A percentile compares a stretch with the other conserved stretches of the same genome.
Conservation (phyloP, 2,113 vertebrate species). For the Tinamus guttatus region DNA sequence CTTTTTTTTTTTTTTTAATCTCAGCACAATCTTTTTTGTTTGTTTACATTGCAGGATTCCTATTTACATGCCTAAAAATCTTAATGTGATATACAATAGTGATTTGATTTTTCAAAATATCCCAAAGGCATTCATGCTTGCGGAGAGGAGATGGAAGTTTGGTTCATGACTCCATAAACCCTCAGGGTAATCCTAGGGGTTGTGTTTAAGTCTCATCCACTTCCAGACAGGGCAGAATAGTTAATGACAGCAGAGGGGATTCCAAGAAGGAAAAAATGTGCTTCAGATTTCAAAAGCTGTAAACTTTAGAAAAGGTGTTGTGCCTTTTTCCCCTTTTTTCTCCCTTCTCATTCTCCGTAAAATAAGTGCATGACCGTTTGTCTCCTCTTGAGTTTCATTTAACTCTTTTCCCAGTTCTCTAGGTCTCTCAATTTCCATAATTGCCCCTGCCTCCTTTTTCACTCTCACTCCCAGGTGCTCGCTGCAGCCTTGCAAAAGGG, state of each 20-base stretch:
- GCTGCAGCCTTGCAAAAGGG: not conserved
- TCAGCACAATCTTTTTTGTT: not conserved
- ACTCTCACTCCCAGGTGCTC: not conserved
- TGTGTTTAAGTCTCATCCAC: not conserved
- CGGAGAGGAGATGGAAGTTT: not conserved
- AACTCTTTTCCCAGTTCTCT: not conserved
- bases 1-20: not conserved
- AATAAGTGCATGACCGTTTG: not conserved
- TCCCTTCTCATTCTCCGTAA: not conserved
- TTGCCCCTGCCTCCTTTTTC: not conserved
- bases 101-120: not conserved
- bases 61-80: not conserved
- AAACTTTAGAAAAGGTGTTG: fast-evolving
- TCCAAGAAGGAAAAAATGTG: not conserved
- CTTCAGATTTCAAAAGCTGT: not conserved
- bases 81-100: not conserved
- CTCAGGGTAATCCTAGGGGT: not conserved
- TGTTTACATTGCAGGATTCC: not conserved
- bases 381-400: fast-evolving
- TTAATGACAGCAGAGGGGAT: not conserved
- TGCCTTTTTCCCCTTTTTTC: not conserved
- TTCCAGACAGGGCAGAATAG: not conserved
- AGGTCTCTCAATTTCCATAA: not conserved
- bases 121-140: not conserved
- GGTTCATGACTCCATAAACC: not conserved